Base-by-base conservation (phyloP, 2,797 vertebrate genomes). In the Enteromius unitaeniatus region DNA sequence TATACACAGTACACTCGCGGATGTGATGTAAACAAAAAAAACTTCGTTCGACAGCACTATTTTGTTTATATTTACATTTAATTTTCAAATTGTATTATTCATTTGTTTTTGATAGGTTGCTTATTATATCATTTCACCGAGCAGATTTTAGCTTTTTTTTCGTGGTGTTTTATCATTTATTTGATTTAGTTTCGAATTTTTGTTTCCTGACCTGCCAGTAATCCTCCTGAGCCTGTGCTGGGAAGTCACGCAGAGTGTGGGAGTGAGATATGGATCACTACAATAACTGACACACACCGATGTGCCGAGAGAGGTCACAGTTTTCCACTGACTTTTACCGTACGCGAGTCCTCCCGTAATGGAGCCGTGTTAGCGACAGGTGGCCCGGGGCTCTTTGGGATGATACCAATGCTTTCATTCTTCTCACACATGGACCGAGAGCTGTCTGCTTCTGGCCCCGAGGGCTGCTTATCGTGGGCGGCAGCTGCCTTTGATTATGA, bases 401-500 rank as follows among this genome's bases (percentile, higher is more conserved):
- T 53, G 55, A 10, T 40, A 31, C 21, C 3, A 26, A 19, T 28
- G 23, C 55, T 49, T 55, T 15, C 72, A 65, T n/a, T 62, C 40
- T 75, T 23, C 72, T 31, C 23, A 34, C 79, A 45, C 68, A 70
- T 55, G 17, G 21, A 51, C 45, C 34, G 72, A 21, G 26, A 47
- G 53, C 78, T 75, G 78, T 86, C 84, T 84, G 86, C 78, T 81
- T 47, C 81, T 51, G 75, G 47, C 45, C 84, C 86, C 26, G 23
- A 19, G 81, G 34, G 85, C 7, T 13, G 77, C 85, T 88, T 49
- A 80, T 51, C 60, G 73, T 86, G 83, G 73, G 83, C 82, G 73
- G n/a, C 53, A 28, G 73, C 88, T 89, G 91, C 90, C 90, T 93
- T 92, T 93, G 92, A 92, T 93, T 91, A 89, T 73, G 45, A 68